Conservation (phyloP, 2,888 invertebrate genomes). For the Carpatolechia fugitivella region DNA sequence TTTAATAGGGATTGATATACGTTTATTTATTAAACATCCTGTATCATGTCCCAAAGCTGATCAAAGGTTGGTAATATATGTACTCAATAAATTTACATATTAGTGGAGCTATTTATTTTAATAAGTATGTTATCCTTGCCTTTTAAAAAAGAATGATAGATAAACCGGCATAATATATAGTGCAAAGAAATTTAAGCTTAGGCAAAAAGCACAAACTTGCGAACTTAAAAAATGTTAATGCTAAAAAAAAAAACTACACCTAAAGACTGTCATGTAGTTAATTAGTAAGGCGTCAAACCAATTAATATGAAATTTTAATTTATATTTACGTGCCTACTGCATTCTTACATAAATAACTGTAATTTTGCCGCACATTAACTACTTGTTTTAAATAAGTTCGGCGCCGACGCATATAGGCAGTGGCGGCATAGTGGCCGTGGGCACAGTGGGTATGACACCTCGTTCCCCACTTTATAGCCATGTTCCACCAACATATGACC, state of each 20-base stretch:
- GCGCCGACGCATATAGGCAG: neutral
- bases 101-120: too few relatives aligned
- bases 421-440: neutral
- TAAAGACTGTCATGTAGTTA: neutral
- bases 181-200: too few relatives aligned
- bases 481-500: neutral
- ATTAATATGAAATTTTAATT: neutral
- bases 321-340: neutral
- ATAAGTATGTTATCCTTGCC: too few relatives aligned
- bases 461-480: neutral
- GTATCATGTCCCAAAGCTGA: too few relatives aligned
- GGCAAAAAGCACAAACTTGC: too few relatives aligned
- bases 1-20: neutral
- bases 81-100: too few relatives aligned
- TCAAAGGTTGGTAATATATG: too few relatives aligned
- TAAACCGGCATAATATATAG: too few relatives aligned
- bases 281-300: neutral
- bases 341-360: slow-evolving; percentile 1
- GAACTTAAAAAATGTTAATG: too few relatives aligned
- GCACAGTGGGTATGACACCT: neutral
- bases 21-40: neutral
- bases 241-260: too few relatives aligned
- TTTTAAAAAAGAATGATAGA: too few relatives aligned
- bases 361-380: neutral
- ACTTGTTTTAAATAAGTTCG: neutral